A percentile compares a stretch with the other conserved stretches of the same genome.
phyloP scores from a whole-genome alignment of 2,888 invertebrate species.

The Drosophila paranaensis region DNA sequence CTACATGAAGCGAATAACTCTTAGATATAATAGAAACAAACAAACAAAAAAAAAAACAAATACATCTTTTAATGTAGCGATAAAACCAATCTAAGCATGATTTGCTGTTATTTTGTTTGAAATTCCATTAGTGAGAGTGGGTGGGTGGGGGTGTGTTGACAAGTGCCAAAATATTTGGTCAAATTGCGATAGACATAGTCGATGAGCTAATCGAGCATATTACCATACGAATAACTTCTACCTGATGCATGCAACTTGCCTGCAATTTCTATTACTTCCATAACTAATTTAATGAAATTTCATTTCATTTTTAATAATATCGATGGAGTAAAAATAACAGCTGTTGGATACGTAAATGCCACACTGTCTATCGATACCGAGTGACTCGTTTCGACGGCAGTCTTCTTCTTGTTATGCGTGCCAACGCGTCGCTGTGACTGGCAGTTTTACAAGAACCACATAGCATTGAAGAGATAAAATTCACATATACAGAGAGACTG shows the following conservation, averaged over 20 bases:
- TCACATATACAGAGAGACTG: slow-evolving; percentile 67
- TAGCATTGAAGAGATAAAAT: slow-evolving; percentile 64
- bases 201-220: slow-evolving; percentile 1
- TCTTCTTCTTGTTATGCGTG: slow-evolving; percentile 34
- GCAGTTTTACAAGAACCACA: slow-evolving; percentile 61
- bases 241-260: too few species aligned
- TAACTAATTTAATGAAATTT: background rate
- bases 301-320: background rate
- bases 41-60: slow-evolving; percentile 3
- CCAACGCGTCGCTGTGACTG: slow-evolving; percentile 55
- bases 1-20: slow-evolving; percentile 5
- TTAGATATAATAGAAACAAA: slow-evolving; percentile 16
- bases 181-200: background rate
- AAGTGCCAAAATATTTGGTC: background rate
- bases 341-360: slow-evolving; percentile 35
- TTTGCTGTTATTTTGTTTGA: background rate
- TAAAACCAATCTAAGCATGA: slow-evolving; percentile 42
- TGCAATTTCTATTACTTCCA: background rate
- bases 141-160: background rate
- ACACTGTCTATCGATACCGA: slow-evolving; percentile 41
- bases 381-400: background rate
- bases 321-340: slow-evolving; percentile 10
- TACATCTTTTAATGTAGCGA: slow-evolving; percentile 51
- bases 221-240: background rate
- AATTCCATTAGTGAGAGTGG: background rate